Percentiles rank a stretch among this genome's conserved stretches.
These are phyloP conservation scores for Geodia barretti DNA, from an alignment of 37 sponge, comb jelly and placozoan genomes.

Conservation along the genomic window DNA sequence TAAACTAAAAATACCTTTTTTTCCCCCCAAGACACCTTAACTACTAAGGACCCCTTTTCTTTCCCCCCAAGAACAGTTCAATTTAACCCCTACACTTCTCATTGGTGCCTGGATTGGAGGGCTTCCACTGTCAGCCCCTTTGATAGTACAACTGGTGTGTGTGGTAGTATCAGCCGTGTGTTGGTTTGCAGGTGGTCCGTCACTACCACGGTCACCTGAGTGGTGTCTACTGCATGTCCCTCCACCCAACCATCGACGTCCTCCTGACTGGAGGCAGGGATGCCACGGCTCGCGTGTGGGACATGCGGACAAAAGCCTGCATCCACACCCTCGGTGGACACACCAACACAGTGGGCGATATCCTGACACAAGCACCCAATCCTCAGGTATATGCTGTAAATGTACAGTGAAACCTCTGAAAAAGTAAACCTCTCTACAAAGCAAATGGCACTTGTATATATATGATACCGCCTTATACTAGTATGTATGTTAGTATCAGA, in stretches of 20 bases:
- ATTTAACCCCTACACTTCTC: no score
- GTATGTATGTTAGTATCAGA: no score
- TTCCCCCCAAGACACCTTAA: no score
- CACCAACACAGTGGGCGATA: constrained; percentile 94
- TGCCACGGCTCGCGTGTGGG: constrained; percentile 96
- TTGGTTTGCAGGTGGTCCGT: constrained; percentile 76
- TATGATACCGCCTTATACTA: no score
- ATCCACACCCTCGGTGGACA: constrained; percentile 96
- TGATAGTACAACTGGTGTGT: no score
- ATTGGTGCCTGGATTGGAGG: no score
- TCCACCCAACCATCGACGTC: constrained; percentile 96
- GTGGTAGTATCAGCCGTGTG: neutral
- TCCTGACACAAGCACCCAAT: constrained; percentile 86
- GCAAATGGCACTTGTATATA: no score
- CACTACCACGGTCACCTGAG: constrained; percentile 99
- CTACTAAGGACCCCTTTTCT: no score
- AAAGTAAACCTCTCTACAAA: neutral
- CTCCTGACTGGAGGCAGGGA: constrained; percentile 92
- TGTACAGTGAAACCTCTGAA: neutral
- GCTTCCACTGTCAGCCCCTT: no score
- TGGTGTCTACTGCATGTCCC: constrained; percentile 86
- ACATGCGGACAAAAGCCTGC: constrained; percentile 98
- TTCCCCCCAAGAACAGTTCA: no score
- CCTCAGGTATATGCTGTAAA: constrained; percentile 81
- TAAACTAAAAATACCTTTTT: no score